Conservation (phyloP, 2,797 vertebrate genomes). For the Lithobates sylvaticus region DNA sequence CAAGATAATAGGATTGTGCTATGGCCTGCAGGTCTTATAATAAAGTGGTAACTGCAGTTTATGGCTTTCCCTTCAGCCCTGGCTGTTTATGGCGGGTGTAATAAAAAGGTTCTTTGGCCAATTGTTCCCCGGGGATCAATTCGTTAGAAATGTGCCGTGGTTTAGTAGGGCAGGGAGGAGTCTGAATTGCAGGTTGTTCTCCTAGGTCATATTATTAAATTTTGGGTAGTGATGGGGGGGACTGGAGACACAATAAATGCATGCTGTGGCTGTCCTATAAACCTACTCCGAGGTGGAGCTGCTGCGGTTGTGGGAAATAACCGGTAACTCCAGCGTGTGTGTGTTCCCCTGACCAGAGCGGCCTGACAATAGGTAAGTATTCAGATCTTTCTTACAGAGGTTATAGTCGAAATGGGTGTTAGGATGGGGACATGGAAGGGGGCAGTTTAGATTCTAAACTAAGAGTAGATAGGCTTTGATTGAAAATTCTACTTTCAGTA, state of each 20-base stretch:
- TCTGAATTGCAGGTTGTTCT: conserved; percentile 50
- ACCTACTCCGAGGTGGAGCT: background rate
- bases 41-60: conserved; percentile 64
- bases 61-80: conserved; percentile 70
- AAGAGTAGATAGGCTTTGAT: no score
- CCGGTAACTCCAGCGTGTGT: background rate
- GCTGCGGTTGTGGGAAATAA: background rate
- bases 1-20: conserved; percentile 53
- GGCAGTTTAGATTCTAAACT: no score
- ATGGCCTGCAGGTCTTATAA: conserved; percentile 60
- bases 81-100: conserved; percentile 74
- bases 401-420: no score
- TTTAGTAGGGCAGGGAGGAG: conserved; percentile 62
- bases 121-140: conserved; percentile 73
- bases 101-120: conserved; percentile 77
- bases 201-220: conserved; percentile 47
- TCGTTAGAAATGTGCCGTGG: conserved; percentile 68
- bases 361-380: no score
- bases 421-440: no score
- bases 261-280: background rate
- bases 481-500: no score
- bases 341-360: no score
- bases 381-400: no score
- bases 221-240: background rate
- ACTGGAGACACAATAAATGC: background rate